phyloP scores from a whole-genome alignment of 2,888 invertebrate species.

The Gisinianus flammeolus region DNA sequence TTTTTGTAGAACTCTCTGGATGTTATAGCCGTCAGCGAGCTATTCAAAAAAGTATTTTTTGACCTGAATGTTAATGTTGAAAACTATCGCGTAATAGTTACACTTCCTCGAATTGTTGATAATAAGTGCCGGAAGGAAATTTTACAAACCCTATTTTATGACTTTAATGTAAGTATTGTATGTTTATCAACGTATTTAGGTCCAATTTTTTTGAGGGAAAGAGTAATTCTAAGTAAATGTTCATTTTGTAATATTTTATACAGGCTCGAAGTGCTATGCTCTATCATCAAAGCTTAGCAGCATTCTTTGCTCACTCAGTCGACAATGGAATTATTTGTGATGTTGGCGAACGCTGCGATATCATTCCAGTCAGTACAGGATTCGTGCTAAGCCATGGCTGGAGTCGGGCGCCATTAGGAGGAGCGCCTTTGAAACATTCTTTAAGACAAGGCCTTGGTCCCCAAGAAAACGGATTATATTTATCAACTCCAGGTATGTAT shows the following conservation, averaged over 20 bases:
- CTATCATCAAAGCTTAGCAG: slow-evolving; percentile 65
- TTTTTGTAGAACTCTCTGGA: slow-evolving; percentile 63
- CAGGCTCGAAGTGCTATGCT: slow-evolving; percentile 57
- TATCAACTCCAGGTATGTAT: too few species aligned
- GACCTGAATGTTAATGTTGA: slow-evolving; percentile 64
- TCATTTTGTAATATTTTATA: slow-evolving; percentile 5
- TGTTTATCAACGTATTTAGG: background rate
- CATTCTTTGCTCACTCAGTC: slow-evolving; percentile 67
- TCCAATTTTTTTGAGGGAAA: background rate
- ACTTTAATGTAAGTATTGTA: slow-evolving; percentile 60
- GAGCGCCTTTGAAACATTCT: slow-evolving; percentile 56
- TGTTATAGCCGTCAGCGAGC: slow-evolving; percentile 63
- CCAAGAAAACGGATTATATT: slow-evolving; percentile 58
- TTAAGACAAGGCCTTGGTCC: slow-evolving; percentile 58
- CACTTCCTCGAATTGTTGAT: slow-evolving; percentile 63
- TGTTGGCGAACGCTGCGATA: slow-evolving; percentile 65
- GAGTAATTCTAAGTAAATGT: background rate
- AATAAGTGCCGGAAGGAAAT: slow-evolving; percentile 63
- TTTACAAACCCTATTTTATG: slow-evolving; percentile 62
- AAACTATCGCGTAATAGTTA: slow-evolving; percentile 63
- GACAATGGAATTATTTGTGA: slow-evolving; percentile 69
- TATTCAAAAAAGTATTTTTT: slow-evolving; percentile 65
- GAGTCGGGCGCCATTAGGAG: slow-evolving; percentile 51
- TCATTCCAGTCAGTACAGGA: slow-evolving; percentile 58
- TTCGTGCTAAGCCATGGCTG: slow-evolving; percentile 57